These are phyloP conservation scores for Porphyrio hochstetteri DNA, from an alignment of 2,113 vertebrate species.

Conservation along the genomic window DNA sequence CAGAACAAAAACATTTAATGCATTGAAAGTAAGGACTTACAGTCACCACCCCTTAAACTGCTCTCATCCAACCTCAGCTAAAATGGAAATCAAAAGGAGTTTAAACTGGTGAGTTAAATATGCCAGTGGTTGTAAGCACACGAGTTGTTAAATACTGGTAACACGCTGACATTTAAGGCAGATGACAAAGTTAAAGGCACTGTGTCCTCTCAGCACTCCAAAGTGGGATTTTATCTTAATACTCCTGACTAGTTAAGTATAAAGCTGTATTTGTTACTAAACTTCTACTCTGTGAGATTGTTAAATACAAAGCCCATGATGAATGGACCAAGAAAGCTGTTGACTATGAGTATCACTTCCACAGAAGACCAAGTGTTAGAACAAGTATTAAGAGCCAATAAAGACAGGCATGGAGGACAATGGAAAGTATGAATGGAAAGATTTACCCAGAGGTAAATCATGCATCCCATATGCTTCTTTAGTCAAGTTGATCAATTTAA, in stretches of 20 bases:
- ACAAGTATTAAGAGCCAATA: not conserved
- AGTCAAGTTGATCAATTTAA: not conserved
- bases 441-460: not conserved
- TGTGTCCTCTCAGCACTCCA: not conserved
- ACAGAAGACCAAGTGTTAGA: not conserved
- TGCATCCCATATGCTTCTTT: not conserved
- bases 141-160: not conserved
- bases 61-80: not conserved
- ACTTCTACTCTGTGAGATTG: not conserved
- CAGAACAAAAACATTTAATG: conserved; percentile 20
- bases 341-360: fast-evolving
- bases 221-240: not conserved
- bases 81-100: not conserved
- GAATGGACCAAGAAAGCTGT: not conserved
- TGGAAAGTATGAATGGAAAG: not conserved
- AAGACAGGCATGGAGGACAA: not conserved
- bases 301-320: not conserved
- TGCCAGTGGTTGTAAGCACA: not conserved
- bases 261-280: not conserved
- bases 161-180: not conserved
- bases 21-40: not conserved
- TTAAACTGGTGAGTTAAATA: not conserved
- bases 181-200: not conserved
- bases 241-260: not conserved
- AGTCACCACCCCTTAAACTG: not conserved